Conservation (phyloP, 2,797 vertebrate genomes). For the Philypnodon macrostomus region DNA sequence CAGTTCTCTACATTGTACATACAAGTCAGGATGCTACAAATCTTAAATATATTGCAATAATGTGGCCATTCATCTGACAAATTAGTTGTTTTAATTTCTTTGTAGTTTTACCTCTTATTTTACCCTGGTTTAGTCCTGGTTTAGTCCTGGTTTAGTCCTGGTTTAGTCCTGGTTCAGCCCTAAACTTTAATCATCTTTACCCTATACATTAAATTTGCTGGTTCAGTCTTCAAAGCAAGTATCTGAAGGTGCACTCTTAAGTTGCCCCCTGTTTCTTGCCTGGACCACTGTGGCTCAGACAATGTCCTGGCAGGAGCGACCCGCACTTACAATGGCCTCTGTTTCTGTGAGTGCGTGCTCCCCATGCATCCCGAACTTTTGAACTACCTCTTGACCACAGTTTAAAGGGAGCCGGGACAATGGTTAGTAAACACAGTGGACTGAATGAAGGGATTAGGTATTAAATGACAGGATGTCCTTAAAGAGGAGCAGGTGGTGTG, state of each 20-base stretch:
- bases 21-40: too few relatives aligned
- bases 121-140: too few relatives aligned
- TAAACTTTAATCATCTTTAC: too few relatives aligned
- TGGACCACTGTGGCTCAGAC: slow-evolving; percentile 38
- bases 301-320: slow-evolving; percentile 63
- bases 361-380: slow-evolving; percentile 73
- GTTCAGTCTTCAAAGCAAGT: too few relatives aligned
- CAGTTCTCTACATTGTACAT: too few relatives aligned
- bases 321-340: slow-evolving; percentile 56
- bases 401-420: slow-evolving; percentile 72
- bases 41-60: too few relatives aligned
- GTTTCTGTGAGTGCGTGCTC: slow-evolving; percentile 51
- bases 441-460: slow-evolving; percentile 80
- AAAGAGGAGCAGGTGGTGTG: slow-evolving; percentile 75
- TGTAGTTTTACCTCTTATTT: too few relatives aligned
- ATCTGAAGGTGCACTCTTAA: slow-evolving; percentile 20
- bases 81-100: too few relatives aligned
- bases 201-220: too few relatives aligned
- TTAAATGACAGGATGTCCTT: slow-evolving; percentile 76
- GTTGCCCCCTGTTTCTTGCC: slow-evolving; percentile 22
- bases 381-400: slow-evolving; percentile 79
- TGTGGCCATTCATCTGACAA: too few relatives aligned
- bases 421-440: slow-evolving; percentile 69
- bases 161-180: too few relatives aligned
- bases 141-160: too few relatives aligned